Conservation (phyloP, 2,797 vertebrate species). For the Betta splendens region DNA sequence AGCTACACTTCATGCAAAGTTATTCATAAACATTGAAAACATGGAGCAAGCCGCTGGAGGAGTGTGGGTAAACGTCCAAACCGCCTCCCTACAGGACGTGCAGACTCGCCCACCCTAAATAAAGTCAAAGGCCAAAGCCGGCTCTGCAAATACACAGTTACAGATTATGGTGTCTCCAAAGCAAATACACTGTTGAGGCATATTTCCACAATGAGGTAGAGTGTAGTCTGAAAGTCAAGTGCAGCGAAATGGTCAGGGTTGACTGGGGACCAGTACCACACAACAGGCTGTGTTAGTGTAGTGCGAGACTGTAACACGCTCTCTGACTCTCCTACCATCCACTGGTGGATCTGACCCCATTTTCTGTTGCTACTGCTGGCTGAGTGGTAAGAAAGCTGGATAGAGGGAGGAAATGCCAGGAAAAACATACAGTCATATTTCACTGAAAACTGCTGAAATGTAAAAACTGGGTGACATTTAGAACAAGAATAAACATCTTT, state of each 20-base stretch:
- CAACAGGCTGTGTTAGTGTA: constrained; percentile 67
- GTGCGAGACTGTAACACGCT: constrained; percentile 48
- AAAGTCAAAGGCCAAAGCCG: constrained; percentile 58
- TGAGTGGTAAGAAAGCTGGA: constrained; percentile 87
- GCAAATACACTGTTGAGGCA: constrained; percentile 63
- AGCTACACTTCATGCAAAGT: constrained; percentile 47
- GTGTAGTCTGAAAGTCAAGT: constrained; percentile 52
- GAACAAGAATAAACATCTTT: constrained; percentile 56
- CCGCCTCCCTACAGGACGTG: constrained; percentile 43
- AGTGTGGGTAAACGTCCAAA: constrained; percentile 35
- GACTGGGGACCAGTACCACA: constrained; percentile 53
- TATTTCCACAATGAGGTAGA: constrained; percentile 66
- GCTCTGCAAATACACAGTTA: constrained; percentile 56
- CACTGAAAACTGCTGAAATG: constrained; percentile 56
- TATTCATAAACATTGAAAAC: constrained; percentile 19
- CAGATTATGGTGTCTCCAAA: constrained; percentile 67
- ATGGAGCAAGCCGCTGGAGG: constrained; percentile 18
- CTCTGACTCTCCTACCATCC: constrained; percentile 91
- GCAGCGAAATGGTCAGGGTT: constrained; percentile 49
- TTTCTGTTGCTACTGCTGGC: constrained; percentile 87
- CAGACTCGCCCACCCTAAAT: constrained; percentile 56
- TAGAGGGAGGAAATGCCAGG: constrained; percentile 61
- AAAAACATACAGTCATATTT: constrained; percentile 72
- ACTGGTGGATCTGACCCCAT: constrained; percentile 98
- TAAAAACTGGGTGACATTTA: constrained; percentile 48